Conservation (phyloP, 2,113 vertebrate species). For the Progne subis region DNA sequence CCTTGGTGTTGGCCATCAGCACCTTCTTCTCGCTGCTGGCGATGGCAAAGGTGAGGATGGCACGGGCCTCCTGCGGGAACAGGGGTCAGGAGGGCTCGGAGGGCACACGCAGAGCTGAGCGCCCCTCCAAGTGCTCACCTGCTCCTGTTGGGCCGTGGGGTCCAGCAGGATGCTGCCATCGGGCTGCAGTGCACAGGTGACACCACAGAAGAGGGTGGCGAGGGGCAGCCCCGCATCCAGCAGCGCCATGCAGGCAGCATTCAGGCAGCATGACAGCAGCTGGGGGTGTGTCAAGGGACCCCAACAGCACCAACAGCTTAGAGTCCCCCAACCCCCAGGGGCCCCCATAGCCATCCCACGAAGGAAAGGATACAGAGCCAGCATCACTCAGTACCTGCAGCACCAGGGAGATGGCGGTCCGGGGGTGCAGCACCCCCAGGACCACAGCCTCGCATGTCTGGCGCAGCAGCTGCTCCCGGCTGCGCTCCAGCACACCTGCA, state of each 20-base stretch:
- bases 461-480: conserved; percentile 85
- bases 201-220: conserved; percentile 85
- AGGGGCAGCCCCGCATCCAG: conserved; percentile 90
- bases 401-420: conserved; percentile 86
- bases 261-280: conserved; percentile 87
- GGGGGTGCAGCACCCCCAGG: conserved; percentile 84
- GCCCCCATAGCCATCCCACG: rapidly evolving
- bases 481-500: conserved; percentile 84
- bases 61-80: conserved; percentile 80
- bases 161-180: conserved; percentile 82
- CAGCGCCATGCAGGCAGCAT: conserved; percentile 86
- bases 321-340: rapidly evolving
- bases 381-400: conserved; percentile 89
- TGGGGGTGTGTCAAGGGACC: not conserved
- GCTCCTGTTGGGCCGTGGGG: conserved; percentile 84
- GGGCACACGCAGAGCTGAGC: rapidly evolving
- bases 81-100: not conserved
- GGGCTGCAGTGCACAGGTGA: conserved; percentile 84
- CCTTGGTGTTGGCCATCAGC: conserved; percentile 84
- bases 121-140: conserved; percentile 65
- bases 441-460: conserved; percentile 85
- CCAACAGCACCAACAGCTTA: rapidly evolving
- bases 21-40: conserved; percentile 80
- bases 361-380: conserved; percentile 85
- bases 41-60: conserved; percentile 87